These are phyloP conservation scores for Pseudotriccus pelzelni DNA, from an alignment of 2,797 vertebrate genomes.

Conservation along the genomic window DNA sequence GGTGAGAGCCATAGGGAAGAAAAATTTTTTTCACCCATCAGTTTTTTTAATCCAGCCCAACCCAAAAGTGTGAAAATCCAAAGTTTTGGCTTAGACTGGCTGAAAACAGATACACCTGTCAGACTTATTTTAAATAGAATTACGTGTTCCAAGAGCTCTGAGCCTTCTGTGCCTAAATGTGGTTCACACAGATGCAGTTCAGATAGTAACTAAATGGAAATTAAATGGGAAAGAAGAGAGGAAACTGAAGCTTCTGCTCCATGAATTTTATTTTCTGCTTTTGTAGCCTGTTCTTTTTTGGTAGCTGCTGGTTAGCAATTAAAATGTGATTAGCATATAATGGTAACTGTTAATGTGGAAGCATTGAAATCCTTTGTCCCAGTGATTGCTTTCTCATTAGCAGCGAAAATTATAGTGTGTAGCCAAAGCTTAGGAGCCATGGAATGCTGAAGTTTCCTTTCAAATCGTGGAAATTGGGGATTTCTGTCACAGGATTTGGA, in stretches of 20 bases:
- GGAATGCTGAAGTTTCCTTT: neutral
- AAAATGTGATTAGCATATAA: constrained; percentile 54
- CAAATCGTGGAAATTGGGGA: rapidly evolving
- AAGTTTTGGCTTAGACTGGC: neutral
- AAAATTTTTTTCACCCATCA: neutral
- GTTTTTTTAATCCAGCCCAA: neutral
- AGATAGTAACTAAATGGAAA: neutral
- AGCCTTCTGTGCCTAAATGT: neutral
- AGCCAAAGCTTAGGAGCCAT: neutral
- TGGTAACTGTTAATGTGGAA: constrained; percentile 30
- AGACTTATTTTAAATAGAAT: neutral
- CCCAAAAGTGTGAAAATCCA: neutral
- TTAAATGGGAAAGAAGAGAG: neutral
- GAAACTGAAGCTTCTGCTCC: constrained; percentile 4
- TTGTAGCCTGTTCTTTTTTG: constrained; percentile 14
- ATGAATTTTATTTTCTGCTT: constrained; percentile 43
- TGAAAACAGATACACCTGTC: neutral
- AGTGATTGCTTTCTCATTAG: constrained; percentile 43
- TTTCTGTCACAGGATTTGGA: neutral
- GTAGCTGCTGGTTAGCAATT: constrained; percentile 36
- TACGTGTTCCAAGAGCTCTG: neutral
- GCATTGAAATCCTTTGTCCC: constrained; percentile 22
- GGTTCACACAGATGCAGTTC: neutral
- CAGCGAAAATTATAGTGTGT: neutral
- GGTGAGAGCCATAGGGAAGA: neutral